A percentile compares a stretch with the other conserved stretches of the same genome.
Evolutionary conservation across 1,140 invertebrate genomes (phyloP).

Genomic region (Cyclargus thomasi): DNA sequence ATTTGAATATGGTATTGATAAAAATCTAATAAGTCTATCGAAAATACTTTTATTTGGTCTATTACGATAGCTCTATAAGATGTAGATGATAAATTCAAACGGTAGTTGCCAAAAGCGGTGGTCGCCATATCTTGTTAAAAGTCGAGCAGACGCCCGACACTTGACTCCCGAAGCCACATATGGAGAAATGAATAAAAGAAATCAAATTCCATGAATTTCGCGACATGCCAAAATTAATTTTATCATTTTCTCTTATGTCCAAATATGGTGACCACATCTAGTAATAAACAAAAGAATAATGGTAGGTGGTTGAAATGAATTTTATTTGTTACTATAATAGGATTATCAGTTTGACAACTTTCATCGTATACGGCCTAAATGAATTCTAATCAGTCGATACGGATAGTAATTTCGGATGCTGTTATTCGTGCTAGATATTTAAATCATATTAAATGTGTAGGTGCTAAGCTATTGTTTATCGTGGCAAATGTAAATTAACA

Average conservation of each 20-base stretch:
- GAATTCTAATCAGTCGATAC: neutral
- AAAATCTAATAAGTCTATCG: neutral
- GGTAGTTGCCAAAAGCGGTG: neutral
- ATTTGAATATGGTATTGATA: neutral
- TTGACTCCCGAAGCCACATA: neutral
- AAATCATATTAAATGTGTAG: neutral
- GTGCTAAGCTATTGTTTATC: neutral
- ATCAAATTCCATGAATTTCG: neutral
- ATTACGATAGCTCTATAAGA: neutral
- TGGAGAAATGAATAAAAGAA: neutral
- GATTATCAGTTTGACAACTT: neutral
- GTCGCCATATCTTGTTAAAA: no score
- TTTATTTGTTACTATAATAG: constrained; percentile 2
- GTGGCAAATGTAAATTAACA: neutral
- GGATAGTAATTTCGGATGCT: neutral
- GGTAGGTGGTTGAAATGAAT: neutral
- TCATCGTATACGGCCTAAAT: neutral
- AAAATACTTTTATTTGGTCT: neutral
- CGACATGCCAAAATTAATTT: neutral
- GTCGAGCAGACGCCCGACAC: neutral
- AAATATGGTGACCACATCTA: neutral
- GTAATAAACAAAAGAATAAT: neutral
- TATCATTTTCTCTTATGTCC: neutral
- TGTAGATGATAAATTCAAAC: neutral
- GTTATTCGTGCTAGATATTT: neutral